Percentiles rank a stretch among this genome's conserved stretches.
phyloP scores from a whole-genome alignment of 2,797 vertebrate species.

The Pristis pectinata region DNA sequence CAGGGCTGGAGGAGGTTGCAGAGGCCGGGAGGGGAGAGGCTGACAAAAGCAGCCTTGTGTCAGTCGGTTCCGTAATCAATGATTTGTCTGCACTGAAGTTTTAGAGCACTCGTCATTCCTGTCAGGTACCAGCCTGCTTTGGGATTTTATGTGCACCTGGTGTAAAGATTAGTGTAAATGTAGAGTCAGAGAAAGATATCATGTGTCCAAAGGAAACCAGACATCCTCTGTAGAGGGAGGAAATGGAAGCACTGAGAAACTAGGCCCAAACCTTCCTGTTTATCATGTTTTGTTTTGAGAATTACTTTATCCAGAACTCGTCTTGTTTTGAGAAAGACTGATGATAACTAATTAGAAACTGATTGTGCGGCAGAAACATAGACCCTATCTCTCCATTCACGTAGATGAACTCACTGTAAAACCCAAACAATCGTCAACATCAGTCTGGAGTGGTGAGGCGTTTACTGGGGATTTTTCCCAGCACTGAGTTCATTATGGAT shows the following conservation, averaged over 20 bases:
- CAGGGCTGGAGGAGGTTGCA: neutral
- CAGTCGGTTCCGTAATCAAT: neutral
- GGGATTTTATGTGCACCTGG: neutral
- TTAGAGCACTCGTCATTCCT: neutral
- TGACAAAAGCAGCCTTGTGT: neutral
- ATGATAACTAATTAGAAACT: constrained; percentile 21
- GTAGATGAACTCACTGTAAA: neutral
- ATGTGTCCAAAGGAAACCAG: neutral
- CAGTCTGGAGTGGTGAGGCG: neutral
- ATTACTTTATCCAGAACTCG: neutral
- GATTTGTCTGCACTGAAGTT: neutral
- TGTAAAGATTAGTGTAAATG: neutral
- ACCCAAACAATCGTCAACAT: neutral
- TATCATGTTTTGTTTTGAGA: constrained; percentile 31
- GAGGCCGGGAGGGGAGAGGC: neutral
- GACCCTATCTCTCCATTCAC: neutral
- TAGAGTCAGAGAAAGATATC: neutral
- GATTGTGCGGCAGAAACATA: neutral
- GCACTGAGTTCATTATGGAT: neutral
- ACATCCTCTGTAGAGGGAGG: neutral
- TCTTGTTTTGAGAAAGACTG: constrained; percentile 20
- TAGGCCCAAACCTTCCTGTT: constrained; percentile 20
- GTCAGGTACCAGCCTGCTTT: neutral
- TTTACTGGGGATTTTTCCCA: neutral
- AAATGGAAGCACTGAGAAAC: neutral